Evolutionary conservation across 2,888 invertebrate species (phyloP).

Genomic region (Philhelius pedissequus): DNA sequence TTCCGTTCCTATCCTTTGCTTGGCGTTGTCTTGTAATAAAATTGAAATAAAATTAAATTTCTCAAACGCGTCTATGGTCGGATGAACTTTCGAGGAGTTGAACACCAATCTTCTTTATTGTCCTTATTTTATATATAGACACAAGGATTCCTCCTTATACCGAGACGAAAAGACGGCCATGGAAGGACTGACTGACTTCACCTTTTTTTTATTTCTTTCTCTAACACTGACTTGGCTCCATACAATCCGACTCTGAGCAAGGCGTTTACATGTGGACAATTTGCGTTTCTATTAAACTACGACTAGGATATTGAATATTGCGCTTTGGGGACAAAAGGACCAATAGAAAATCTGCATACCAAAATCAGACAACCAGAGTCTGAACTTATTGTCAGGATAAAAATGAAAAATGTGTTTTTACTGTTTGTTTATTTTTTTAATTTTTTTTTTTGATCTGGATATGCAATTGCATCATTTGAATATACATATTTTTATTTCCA

Average conservation of each 20-base stretch:
- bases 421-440: background rate
- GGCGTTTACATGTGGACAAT: constrained; percentile 34
- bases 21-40: constrained; percentile 15
- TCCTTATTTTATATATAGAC: constrained; percentile 9
- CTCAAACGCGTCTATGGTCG: constrained; percentile 23
- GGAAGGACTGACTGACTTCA: background rate
- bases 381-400: background rate
- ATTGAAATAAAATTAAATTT: constrained; percentile 31
- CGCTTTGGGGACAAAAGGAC: background rate
- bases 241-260: too few relatives aligned
- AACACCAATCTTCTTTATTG: constrained; percentile 20
- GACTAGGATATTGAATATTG: background rate
- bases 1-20: background rate
- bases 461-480: constrained; percentile 8
- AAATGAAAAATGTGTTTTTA: constrained; percentile 18
- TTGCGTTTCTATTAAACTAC: constrained; percentile 29
- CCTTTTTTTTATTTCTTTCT: background rate
- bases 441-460: background rate
- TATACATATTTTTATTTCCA: background rate
- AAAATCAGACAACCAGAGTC: background rate
- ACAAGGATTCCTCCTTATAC: background rate
- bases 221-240: background rate
- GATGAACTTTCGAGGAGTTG: constrained; percentile 20
- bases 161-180: background rate
- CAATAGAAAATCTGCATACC: background rate